phyloP scores from a whole-genome alignment of 2,888 invertebrate species.

The Autographa pulchrina region DNA sequence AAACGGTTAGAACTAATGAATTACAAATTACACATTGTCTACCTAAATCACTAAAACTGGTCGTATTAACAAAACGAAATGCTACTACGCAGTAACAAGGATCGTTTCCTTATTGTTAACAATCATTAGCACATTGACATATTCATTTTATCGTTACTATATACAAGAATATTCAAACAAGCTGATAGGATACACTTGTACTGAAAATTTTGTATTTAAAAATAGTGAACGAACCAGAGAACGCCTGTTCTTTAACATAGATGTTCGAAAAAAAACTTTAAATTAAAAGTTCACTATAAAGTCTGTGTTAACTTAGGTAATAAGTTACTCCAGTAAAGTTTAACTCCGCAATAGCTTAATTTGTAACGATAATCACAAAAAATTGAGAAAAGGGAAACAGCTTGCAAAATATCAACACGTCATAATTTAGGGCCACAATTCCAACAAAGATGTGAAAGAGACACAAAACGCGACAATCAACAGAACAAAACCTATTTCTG shows the following conservation, averaged over 20 bases:
- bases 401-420: background rate
- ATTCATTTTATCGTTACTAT: constrained; percentile 36
- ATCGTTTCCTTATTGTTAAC: constrained; percentile 53
- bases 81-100: constrained; percentile 55
- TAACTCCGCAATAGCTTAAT: background rate
- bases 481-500: background rate
- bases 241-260: too few relatives aligned
- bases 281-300: background rate
- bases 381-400: background rate
- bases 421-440: background rate
- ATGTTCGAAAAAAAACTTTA: too few relatives aligned
- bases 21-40: constrained; percentile 46
- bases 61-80: constrained; percentile 48
- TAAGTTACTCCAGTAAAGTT: background rate
- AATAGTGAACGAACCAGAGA: too few relatives aligned
- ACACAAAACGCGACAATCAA: background rate
- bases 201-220: too few relatives aligned
- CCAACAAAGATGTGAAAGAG: background rate
- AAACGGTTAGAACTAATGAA: constrained; percentile 34
- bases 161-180: constrained; percentile 18
- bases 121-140: constrained; percentile 42
- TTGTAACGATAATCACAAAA: background rate
- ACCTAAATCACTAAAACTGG: constrained; percentile 49
- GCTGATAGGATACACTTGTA: constrained; percentile 4
- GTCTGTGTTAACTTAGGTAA: background rate